phyloP scores from a whole-genome alignment of 1,140 invertebrate species.

The Mamestra configurata region DNA sequence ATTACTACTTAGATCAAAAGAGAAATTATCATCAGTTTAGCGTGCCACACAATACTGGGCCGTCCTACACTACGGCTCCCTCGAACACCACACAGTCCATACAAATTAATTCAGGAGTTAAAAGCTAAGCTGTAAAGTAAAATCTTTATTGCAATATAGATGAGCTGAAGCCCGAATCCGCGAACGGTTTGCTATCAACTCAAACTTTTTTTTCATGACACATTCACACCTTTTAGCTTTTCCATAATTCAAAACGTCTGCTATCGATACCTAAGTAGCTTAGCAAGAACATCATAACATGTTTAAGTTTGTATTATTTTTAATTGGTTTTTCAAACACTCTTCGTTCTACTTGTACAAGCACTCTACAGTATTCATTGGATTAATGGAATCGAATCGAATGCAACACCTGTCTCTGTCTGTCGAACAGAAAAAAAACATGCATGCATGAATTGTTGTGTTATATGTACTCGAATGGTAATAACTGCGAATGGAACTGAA shows the following conservation, averaged over 20 bases:
- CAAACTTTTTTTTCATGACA: neutral
- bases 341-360: neutral
- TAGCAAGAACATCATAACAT: neutral
- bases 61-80: too few relatives aligned
- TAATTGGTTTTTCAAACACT: neutral
- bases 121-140: too few relatives aligned
- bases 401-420: constrained; percentile 40
- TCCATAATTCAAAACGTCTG: neutral
- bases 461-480: constrained; percentile 9
- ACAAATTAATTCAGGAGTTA: too few relatives aligned
- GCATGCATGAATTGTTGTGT: constrained; percentile 15
- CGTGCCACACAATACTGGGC: too few relatives aligned
- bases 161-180: too few relatives aligned
- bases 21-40: too few relatives aligned
- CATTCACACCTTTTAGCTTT: constrained; percentile 9
- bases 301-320: neutral
- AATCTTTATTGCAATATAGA: too few relatives aligned
- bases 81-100: too few relatives aligned
- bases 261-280: neutral
- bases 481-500: neutral
- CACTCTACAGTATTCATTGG: constrained; percentile 34
- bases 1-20: too few relatives aligned
- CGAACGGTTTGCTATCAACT: neutral
- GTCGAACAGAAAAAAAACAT: constrained; percentile 20
- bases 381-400: constrained; percentile 43